These are phyloP conservation scores for Gnatocerus cornutus DNA, from an alignment of 2,888 invertebrate genomes.

Conservation along the genomic window DNA sequence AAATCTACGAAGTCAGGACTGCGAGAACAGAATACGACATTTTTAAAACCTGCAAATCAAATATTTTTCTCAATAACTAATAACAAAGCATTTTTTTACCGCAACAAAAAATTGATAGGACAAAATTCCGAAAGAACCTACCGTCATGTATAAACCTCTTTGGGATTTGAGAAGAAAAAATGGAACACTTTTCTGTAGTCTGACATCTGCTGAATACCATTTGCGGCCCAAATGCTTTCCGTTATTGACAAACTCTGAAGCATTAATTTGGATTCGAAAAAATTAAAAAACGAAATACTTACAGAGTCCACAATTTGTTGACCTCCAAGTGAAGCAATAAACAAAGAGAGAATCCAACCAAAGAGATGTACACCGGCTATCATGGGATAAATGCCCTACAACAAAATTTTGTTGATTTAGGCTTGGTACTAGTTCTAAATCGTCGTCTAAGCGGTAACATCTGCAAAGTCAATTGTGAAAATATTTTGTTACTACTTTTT, in stretches of 20 bases:
- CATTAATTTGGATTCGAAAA: too few species aligned
- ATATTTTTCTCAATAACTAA: background rate
- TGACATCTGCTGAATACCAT: slow-evolving; percentile 11
- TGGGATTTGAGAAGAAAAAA: slow-evolving; percentile 1
- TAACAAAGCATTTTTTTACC: slow-evolving; percentile 1
- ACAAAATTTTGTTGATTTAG: background rate
- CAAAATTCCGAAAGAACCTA: slow-evolving; percentile 16
- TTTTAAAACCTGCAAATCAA: slow-evolving; percentile 13
- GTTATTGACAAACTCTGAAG: slow-evolving; percentile 2
- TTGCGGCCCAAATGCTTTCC: slow-evolving; percentile 6
- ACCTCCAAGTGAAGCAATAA: slow-evolving; percentile 7
- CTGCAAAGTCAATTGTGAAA: too few species aligned
- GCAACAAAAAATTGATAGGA: slow-evolving; percentile 9
- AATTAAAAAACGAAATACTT: background rate
- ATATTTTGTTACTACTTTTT: too few species aligned
- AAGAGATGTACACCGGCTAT: background rate
- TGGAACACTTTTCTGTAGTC: background rate
- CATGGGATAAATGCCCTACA: background rate
- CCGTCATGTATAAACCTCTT: slow-evolving; percentile 3
- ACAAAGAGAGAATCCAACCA: background rate
- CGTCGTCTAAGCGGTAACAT: too few species aligned
- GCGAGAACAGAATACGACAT: slow-evolving; percentile 17
- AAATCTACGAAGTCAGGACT: slow-evolving; percentile 13
- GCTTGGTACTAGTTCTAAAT: background rate
- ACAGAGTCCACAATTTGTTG: slow-evolving; percentile 11